phyloP scores from a whole-genome alignment of 2,888 invertebrate genomes.

The Ormia ochracea region DNA sequence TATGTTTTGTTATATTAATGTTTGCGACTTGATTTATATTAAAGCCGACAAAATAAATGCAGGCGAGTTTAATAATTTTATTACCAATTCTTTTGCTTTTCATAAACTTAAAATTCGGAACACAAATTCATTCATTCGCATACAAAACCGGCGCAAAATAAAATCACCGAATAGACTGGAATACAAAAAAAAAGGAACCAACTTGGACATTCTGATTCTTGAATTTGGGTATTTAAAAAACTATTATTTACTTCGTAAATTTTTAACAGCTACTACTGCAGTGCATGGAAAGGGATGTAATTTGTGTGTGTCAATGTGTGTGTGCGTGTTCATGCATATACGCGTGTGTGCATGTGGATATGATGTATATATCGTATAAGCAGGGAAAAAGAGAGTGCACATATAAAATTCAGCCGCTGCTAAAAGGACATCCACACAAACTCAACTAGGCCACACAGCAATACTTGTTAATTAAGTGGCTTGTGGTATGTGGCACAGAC shows the following conservation, averaged over 20 bases:
- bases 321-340: too few species aligned
- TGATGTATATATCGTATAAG: background rate
- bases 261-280: background rate
- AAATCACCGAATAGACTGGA: background rate
- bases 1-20: too few species aligned
- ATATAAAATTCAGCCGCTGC: constrained; percentile 36
- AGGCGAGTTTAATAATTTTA: too few species aligned
- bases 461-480: constrained; percentile 63
- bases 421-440: constrained; percentile 49
- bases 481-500: constrained; percentile 60
- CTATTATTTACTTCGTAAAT: background rate
- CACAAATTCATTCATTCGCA: constrained; percentile 14
- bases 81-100: constrained; percentile 27
- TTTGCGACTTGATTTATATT: too few species aligned
- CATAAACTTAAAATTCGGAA: constrained; percentile 36
- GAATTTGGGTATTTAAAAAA: constrained; percentile 41
- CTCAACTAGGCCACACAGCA: constrained; percentile 53
- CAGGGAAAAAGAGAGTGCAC: background rate
- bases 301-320: too few species aligned
- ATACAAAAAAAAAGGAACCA: background rate
- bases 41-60: too few species aligned
- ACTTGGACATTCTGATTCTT: constrained; percentile 35
- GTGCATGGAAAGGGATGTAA: background rate
- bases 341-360: too few species aligned
- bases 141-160: background rate